Evolutionary conservation across 2,888 invertebrate species (phyloP).

Genomic region (Idaea straminata): DNA sequence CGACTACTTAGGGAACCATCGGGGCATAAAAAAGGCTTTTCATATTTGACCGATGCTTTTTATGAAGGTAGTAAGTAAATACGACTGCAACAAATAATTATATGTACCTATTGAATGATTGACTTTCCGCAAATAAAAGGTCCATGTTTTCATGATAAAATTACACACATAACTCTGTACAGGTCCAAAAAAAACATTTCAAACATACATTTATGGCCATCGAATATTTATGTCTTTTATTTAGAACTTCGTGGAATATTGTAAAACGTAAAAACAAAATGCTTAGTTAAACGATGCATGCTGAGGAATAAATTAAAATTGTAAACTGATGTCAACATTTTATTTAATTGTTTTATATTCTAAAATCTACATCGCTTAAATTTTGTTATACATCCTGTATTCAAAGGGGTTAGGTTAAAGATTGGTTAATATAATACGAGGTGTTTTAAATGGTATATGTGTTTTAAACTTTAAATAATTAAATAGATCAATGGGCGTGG

Average conservation of each 20-base stretch:
- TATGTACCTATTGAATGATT: neutral
- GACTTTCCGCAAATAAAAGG: neutral
- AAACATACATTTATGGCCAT: neutral
- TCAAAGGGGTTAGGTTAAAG: neutral
- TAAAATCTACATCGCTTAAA: too few species aligned
- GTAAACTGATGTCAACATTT: neutral
- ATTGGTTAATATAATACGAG: neutral
- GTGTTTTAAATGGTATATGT: neutral
- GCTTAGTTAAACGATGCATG: neutral
- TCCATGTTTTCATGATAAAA: neutral
- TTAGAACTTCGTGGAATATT: neutral
- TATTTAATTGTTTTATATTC: neutral
- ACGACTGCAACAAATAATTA: constrained; percentile 1
- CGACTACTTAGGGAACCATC: constrained; percentile 15
- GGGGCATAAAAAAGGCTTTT: constrained; percentile 12
- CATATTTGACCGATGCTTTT: constrained; percentile 13
- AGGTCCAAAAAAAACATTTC: neutral
- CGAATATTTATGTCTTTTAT: neutral
- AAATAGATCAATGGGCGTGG: neutral
- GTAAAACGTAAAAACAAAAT: neutral
- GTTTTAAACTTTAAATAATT: neutral
- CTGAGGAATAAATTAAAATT: neutral
- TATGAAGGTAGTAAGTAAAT: neutral
- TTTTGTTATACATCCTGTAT: neutral
- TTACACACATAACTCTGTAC: neutral